phyloP scores from a whole-genome alignment of 2,888 invertebrate genomes.

The Lasioglossum leucozonium region DNA sequence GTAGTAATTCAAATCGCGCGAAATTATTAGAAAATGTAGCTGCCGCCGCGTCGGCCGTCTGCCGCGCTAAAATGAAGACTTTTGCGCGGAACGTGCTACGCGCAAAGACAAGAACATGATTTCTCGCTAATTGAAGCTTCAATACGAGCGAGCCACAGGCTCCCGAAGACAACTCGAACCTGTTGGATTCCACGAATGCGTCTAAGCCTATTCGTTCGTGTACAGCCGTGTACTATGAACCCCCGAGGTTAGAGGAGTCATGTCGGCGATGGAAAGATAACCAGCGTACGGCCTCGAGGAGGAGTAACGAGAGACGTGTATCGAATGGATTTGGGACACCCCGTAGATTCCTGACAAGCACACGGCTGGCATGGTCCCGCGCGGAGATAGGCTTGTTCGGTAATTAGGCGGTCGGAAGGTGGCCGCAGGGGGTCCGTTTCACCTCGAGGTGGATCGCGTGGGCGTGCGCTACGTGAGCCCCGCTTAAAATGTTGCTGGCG shows the following conservation, averaged over 20 bases:
- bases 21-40: neutral
- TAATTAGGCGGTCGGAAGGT: conserved; percentile 78
- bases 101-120: conserved; percentile 7
- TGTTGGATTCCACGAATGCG: conserved; percentile 7
- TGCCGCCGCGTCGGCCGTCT: neutral
- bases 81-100: neutral
- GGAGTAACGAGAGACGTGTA: neutral
- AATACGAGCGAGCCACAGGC: neutral
- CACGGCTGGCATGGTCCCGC: conserved; percentile 59
- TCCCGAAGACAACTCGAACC: conserved; percentile 3
- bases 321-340: conserved; percentile 57
- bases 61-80: neutral
- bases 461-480: conserved; percentile 68
- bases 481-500: conserved; percentile 73
- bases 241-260: neutral
- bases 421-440: conserved; percentile 76
- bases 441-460: conserved; percentile 67
- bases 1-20: neutral
- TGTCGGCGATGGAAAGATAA: neutral
- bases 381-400: conserved; percentile 77
- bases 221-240: neutral
- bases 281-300: neutral
- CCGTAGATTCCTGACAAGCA: conserved; percentile 63
- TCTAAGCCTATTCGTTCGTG: neutral
- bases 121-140: conserved; percentile 9